phyloP scores from a whole-genome alignment of 2,797 vertebrate species.

The Ceryle rudis region DNA sequence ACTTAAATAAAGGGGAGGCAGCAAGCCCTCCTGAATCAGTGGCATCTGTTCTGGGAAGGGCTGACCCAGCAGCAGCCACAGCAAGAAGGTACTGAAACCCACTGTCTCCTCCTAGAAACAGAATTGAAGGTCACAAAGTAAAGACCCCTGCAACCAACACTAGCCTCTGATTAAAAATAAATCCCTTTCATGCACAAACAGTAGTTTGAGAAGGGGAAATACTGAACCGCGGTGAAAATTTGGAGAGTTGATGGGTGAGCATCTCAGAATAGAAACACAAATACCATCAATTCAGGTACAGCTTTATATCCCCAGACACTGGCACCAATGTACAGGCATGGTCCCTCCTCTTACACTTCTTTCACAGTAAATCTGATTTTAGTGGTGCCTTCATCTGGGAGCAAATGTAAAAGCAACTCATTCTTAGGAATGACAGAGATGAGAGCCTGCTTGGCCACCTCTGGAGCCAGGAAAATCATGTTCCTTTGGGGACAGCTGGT shows the following conservation, averaged over 20 bases:
- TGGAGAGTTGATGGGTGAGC: neutral
- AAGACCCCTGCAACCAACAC: conserved; percentile 58
- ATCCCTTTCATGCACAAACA: conserved; percentile 53
- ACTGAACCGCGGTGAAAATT: conserved; percentile 9
- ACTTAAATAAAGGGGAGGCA: conserved; percentile 75
- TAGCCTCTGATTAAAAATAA: conserved; percentile 68
- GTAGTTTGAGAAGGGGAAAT: conserved; percentile 53
- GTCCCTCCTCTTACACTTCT: neutral
- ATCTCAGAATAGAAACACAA: neutral
- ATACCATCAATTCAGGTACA: neutral
- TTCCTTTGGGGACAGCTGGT: neutral
- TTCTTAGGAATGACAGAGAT: neutral
- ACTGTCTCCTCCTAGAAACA: conserved; percentile 74
- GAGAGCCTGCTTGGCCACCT: neutral
- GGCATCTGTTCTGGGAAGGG: conserved; percentile 73
- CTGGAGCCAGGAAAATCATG: neutral
- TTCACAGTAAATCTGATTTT: conserved; percentile 9
- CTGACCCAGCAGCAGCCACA: conserved; percentile 69
- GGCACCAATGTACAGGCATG: neutral
- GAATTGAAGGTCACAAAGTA: conserved; percentile 68
- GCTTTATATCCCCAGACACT: neutral
- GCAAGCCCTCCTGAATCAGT: conserved; percentile 29
- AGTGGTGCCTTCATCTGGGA: neutral
- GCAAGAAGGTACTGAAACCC: conserved; percentile 75
- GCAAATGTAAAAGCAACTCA: neutral